These are phyloP conservation scores for Streptopelia turtur DNA, from an alignment of 2,797 vertebrate species.

Conservation along the genomic window DNA sequence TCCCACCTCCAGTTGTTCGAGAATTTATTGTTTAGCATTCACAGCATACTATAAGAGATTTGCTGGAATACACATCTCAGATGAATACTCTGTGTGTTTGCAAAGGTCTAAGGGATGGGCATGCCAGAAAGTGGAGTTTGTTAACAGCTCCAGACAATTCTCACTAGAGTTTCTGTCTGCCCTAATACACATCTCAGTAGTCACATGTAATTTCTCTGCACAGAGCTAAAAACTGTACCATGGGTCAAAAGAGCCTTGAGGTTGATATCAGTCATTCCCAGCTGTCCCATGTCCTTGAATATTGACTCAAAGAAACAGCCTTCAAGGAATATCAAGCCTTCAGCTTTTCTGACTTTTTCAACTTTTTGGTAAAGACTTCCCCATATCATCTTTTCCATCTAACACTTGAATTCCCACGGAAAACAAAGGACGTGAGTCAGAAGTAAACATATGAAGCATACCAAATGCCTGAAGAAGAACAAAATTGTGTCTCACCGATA, in stretches of 20 bases:
- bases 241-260: neutral
- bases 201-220: rapidly evolving
- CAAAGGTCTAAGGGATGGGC: neutral
- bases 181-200: neutral
- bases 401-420: neutral
- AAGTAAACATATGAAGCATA: neutral
- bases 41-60: neutral
- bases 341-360: neutral
- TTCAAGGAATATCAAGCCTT: neutral
- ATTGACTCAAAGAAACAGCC: neutral
- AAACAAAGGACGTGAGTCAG: neutral
- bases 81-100: slow-evolving; percentile 17
- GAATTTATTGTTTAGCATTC: slow-evolving; percentile 45
- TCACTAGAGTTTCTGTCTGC: neutral
- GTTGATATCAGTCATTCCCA: neutral
- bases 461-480: neutral
- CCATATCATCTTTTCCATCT: neutral
- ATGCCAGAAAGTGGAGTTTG: neutral
- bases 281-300: neutral
- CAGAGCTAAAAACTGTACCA: neutral
- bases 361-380: neutral
- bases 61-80: neutral
- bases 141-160: neutral
- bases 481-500: neutral
- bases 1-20: slow-evolving; percentile 56